Percentiles rank a stretch among this genome's conserved stretches.
These are phyloP conservation scores for Andrena flavipes DNA, from an alignment of 2,888 invertebrate genomes.

Conservation along the genomic window DNA sequence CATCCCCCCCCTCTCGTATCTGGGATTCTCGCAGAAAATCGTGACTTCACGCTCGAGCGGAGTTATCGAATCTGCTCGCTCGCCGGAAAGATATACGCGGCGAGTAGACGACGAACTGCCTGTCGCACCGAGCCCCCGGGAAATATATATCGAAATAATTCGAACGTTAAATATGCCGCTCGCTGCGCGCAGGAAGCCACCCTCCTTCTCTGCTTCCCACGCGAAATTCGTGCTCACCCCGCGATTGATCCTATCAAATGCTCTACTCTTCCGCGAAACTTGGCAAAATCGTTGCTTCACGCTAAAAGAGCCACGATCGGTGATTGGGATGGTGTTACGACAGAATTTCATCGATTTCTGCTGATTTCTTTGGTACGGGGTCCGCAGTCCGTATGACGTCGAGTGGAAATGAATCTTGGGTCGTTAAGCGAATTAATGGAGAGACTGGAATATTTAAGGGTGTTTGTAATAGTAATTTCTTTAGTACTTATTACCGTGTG, in stretches of 20 bases:
- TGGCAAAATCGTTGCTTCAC: conserved; percentile 12
- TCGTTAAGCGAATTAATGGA: too few relatives aligned
- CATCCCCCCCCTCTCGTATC: neutral
- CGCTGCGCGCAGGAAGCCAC: neutral
- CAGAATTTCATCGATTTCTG: too few relatives aligned
- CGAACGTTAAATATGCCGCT: conserved; percentile 37
- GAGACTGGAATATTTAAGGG: too few relatives aligned
- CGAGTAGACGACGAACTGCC: conserved; percentile 8
- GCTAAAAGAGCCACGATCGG: neutral
- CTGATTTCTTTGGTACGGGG: too few relatives aligned
- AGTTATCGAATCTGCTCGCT: conserved; percentile 44
- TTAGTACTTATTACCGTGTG: too few relatives aligned
- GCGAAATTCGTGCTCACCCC: conserved; percentile 13
- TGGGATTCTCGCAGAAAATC: conserved; percentile 45
- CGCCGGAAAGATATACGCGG: conserved; percentile 15
- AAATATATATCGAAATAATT: conserved; percentile 31
- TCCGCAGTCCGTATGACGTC: too few relatives aligned
- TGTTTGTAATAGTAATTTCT: too few relatives aligned
- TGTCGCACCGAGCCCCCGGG: neutral
- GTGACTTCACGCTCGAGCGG: conserved; percentile 44
- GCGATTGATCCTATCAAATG: conserved; percentile 16
- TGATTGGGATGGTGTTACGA: neutral
- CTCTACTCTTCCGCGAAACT: conserved; percentile 11
- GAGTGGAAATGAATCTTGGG: too few relatives aligned
- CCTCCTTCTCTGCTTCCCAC: neutral